phyloP scores from a whole-genome alignment of 53 echinoderm and acorn worm genomes.

The Paelopatides confundens region DNA sequence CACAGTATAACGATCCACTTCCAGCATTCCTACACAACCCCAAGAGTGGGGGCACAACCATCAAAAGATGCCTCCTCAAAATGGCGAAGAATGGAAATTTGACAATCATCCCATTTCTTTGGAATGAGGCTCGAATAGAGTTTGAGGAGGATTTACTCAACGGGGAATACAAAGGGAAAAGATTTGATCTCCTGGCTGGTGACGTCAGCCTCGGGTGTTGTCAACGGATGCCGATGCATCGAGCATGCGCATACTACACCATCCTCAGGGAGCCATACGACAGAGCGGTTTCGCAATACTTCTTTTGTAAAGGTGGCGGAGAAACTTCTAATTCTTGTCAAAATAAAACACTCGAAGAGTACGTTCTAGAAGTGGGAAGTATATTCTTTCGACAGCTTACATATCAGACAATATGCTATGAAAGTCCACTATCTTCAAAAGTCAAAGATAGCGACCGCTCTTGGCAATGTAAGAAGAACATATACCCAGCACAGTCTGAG shows the following conservation, averaged over 20 bases:
- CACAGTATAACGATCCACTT: background rate
- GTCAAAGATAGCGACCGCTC: background rate
- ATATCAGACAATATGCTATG: background rate
- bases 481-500: background rate
- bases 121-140: background rate
- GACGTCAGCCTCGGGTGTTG: background rate
- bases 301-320: conserved; percentile 12
- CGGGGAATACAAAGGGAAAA: background rate
- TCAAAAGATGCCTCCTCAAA: background rate
- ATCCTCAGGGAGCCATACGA: conserved; percentile 21
- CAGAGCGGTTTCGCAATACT: conserved; percentile 6
- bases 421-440: background rate
- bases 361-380: background rate
- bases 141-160: background rate
- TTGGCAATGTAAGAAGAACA: background rate
- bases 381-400: background rate
- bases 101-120: background rate
- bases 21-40: conserved; percentile 4
- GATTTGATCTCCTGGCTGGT: background rate
- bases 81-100: background rate
- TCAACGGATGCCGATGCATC: background rate
- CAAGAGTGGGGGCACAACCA: conserved; percentile 6
- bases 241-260: conserved; percentile 21
- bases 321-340: background rate
- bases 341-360: conserved; percentile 21